Evolutionary conservation across 2,888 invertebrate genomes (phyloP).

Genomic region (Papilio elwesi): DNA sequence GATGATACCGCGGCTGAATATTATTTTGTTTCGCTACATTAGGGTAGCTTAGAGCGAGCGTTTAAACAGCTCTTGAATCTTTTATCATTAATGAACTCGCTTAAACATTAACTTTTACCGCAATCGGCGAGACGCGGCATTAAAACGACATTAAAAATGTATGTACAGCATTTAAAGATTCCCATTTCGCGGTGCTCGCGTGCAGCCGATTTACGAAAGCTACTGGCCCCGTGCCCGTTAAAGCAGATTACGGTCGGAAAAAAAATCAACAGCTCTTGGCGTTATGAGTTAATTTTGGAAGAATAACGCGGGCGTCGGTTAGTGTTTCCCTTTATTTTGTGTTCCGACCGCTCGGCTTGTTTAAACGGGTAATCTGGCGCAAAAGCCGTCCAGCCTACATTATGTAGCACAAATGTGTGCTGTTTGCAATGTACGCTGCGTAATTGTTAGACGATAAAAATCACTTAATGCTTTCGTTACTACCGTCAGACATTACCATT

Average conservation of each 20-base stretch:
- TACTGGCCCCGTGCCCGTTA: conserved; percentile 82
- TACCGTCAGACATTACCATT: conserved; percentile 65
- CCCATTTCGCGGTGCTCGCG: conserved; percentile 76
- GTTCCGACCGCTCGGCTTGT: conserved; percentile 76
- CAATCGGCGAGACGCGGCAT: conserved; percentile 74
- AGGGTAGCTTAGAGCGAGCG: conserved; percentile 41
- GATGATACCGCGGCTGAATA: conserved; percentile 29
- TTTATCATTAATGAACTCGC: conserved; percentile 73
- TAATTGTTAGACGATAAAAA: conserved; percentile 78
- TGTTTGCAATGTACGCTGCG: conserved; percentile 64
- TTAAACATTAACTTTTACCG: conserved; percentile 78
- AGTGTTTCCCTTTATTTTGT: conserved; percentile 80
- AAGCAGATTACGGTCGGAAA: conserved; percentile 79
- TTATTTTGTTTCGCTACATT: conserved; percentile 36
- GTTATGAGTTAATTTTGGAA: conserved; percentile 84
- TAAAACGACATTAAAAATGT: conserved; percentile 80
- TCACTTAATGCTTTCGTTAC: conserved; percentile 70
- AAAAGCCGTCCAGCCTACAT: conserved; percentile 70
- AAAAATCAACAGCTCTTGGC: conserved; percentile 79
- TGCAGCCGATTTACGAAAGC: conserved; percentile 78
- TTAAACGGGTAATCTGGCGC: conserved; percentile 78
- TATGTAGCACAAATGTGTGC: conserved; percentile 72
- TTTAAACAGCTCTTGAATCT: conserved; percentile 55
- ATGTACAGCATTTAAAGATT: conserved; percentile 80
- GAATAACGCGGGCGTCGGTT: conserved; percentile 78